Evolutionary conservation across 2,797 vertebrate genomes (phyloP), one percentile per base, ranked within the genome.

Genomic region (Acanthis flammea): DNA sequence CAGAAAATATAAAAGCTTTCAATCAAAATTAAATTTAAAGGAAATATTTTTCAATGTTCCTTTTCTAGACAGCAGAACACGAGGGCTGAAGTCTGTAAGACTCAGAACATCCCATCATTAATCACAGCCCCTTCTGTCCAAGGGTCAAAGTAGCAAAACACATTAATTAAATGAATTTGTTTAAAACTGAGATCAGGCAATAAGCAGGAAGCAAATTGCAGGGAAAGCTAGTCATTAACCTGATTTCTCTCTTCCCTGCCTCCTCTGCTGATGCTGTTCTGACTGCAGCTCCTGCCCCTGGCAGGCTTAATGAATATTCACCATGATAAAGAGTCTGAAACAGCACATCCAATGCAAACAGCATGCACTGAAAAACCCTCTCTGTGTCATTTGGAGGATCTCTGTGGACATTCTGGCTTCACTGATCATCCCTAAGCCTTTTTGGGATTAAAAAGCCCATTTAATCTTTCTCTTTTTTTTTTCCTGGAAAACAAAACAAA

Each of bases 131-230:
- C 84, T 90, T 90, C 82, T 88, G 82, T 60, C 58, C 2, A 2
- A 86, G 91, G 84, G 95, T 96, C 94, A 84, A 81, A 62, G 92
- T 31, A 93, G 90, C 83, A 94, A 93, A 91, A 86, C 60, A 76
- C 92, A 92, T 97, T 97, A 97, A 97, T 96, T 95, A 97, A 97
- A 97, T 94, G 68, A 92, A 95, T 96, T 94, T 84, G 71, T 92
- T 96, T 93, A 95, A 95, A 96, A 88, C 62, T 22, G 60, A 88
- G 77, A 65, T 94, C 90, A 93, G 75, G 95, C 73, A 73, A 71
- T 87, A 80, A 93, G 86, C 91, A 95, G 95, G 89, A 94, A 90
- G 57, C 66, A 90, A 96, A 96, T 4, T 68, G 63, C 89, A 93
- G 92, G 71, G 85, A 88, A 88, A 96, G 91, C 86, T n/a, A 81